Evolutionary conservation across 2,888 invertebrate genomes (phyloP), one percentile per base, ranked within the genome.

Genomic region (Timandra comae): DNA sequence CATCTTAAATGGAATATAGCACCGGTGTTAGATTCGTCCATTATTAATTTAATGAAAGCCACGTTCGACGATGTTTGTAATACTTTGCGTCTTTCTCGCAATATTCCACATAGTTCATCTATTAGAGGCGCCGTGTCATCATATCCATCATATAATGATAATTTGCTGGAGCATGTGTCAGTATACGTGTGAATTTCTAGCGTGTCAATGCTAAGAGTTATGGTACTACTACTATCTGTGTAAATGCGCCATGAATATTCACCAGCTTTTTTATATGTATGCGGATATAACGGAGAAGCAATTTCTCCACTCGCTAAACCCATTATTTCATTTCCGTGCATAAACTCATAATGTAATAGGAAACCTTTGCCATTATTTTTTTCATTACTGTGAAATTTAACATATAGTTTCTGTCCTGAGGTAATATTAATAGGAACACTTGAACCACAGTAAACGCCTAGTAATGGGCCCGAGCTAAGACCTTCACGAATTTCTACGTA

Each of bases 401-500:
- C 76, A 89, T 93, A 95, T 8, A 95, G 61, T 36, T 76, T 75
- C 4, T 88, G 76, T 1, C 75, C 76, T 1, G 87, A 79, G 0
- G 90, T 89, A 0, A 91, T 72, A 46, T 90, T 89, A 1, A 73
- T 67, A 0, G 94, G 93, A 7, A 87, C 52, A 2, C 80, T 72
- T 25, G 69, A 81, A 6, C 95, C 93, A 73, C 97, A 97, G 63
- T 88, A 95, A 2, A 91, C 84, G 0, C 72, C 85, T 7, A 96
- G 53, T 7, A 96, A 56, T 10, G 74, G 72, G 3, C 96, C 96
- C 3, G 75, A 70, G 0, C 87, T 84, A 50, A 87, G 69, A 0
- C 78, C 66, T 77, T 93, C 91, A 13, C 96, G 89, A 33, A 98
- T 86, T 86, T 97, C 97, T 19, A 98, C 71, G 67, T 93, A 97